phyloP scores from a whole-genome alignment of 2,888 invertebrate species.

The Steinernema carpocapsae region DNA sequence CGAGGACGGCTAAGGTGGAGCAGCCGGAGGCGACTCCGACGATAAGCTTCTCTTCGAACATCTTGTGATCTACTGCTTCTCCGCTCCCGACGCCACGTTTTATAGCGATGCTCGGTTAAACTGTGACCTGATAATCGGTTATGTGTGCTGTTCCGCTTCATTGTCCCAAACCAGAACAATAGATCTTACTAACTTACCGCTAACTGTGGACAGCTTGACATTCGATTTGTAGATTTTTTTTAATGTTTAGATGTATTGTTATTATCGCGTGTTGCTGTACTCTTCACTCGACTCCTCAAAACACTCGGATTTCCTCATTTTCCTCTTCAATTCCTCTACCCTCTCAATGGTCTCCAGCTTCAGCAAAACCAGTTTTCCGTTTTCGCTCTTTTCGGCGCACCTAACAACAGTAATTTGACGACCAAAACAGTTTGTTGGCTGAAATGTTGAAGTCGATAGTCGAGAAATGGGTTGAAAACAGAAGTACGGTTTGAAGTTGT shows the following conservation, averaged over 20 bases:
- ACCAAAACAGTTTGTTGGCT: too few species aligned
- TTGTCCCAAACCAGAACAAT: constrained; percentile 5
- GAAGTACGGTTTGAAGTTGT: too few species aligned
- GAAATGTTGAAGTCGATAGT: too few species aligned
- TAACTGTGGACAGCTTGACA: too few species aligned
- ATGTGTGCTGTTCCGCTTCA: not conserved
- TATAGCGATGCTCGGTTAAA: not conserved
- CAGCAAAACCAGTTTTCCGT: too few species aligned
- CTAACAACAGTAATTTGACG: not conserved
- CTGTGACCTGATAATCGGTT: constrained; percentile 17
- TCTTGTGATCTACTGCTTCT: not conserved
- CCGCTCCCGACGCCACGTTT: not conserved
- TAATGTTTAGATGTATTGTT: too few species aligned
- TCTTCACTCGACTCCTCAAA: not conserved
- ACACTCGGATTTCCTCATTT: not conserved
- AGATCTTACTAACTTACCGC: not conserved
- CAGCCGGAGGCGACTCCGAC: constrained; percentile 47
- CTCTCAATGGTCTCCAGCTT: too few species aligned
- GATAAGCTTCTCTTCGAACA: constrained; percentile 30
- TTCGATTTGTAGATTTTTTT: too few species aligned
- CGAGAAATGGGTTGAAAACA: too few species aligned
- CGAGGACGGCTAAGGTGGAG: constrained; percentile 54
- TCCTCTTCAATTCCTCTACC: too few species aligned
- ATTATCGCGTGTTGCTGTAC: too few species aligned
- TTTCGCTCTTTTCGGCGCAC: not conserved